Evolutionary conservation across 2,888 invertebrate genomes (phyloP), one percentile per base, ranked within the genome.

Genomic region (Xylota segnis): DNA sequence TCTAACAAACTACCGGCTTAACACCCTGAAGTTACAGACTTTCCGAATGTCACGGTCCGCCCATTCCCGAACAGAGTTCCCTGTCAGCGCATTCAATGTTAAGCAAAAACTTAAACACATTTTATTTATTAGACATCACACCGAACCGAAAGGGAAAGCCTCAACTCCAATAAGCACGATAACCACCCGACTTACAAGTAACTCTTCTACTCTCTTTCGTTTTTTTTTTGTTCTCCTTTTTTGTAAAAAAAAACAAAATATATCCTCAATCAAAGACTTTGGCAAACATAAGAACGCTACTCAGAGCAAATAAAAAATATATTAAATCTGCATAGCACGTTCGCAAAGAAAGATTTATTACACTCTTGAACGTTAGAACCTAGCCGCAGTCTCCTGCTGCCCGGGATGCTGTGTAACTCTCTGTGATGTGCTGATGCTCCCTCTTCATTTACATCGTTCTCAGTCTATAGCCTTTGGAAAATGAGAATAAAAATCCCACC

Each of bases 281-380:
- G 37, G 54, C 75, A 68, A 70, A 82, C 75, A 75, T 52, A 54
- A 61, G 56, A 72, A 40, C 76, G 58, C 45, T 65, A 52, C 59
- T 76, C 37, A 52, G 45, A 66, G 77, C 72, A 83, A 72, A 83
- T 83, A 66, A 66, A 77, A 83, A 83, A 83, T 77, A 83, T 83
- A 83, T 83, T 83, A 83, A 83, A 83, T 83, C 83, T 83, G 83
- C 83, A 77, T 83, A 61, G 77, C 77, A 77, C 83, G 83, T 83
- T 77, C 66, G 77, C 77, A 77, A 59, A 72, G 66, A 56, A 83
- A 77, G 83, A 83, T 83, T 83, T 83, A 83, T 83, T 83, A 83
- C 83, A 83, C 72, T 23, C 23, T 82, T 66, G 72, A 72, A 72
- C 52, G 66, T 72, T 61, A 63, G 74, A 65, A 65, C 45, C 47